These are phyloP conservation scores for Saturnia japonica DNA, from an alignment of 2,888 invertebrate species.

Conservation along the genomic window DNA sequence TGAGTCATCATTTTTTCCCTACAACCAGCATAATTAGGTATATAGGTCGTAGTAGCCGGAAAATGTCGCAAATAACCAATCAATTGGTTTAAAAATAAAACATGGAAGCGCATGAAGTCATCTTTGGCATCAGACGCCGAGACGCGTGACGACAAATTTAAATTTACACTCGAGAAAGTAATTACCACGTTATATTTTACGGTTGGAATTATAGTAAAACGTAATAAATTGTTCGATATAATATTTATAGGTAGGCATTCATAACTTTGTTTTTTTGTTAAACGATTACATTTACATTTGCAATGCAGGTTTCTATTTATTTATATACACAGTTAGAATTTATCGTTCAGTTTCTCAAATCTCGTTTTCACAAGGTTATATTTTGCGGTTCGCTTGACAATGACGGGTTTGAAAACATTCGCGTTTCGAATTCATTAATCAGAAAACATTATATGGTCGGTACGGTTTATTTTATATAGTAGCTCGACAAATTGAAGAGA, in stretches of 20 bases:
- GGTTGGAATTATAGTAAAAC: not conserved
- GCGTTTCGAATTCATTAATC: not conserved
- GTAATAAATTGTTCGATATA: not conserved
- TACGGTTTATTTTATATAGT: no score
- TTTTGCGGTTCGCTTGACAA: not conserved
- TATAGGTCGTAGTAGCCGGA: slow-evolving; percentile 25
- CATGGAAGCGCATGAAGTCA: slow-evolving; percentile 18
- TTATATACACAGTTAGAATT: not conserved
- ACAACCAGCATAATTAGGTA: not conserved
- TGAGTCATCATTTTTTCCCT: no score
- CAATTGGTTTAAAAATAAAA: slow-evolving; percentile 20
- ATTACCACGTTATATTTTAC: slow-evolving; percentile 4
- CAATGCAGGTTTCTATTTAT: not conserved
- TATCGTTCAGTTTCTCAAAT: no score
- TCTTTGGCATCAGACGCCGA: slow-evolving; percentile 17
- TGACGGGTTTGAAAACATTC: not conserved
- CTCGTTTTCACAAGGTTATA: not conserved
- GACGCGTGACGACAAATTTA: slow-evolving; percentile 10
- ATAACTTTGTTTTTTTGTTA: not conserved
- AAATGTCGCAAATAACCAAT: slow-evolving; percentile 14
- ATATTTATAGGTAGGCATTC: not conserved
- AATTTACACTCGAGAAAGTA: not conserved
- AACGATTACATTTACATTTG: not conserved
- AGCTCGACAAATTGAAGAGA: no score
- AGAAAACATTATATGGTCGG: no score